Percentiles rank a stretch among this genome's conserved stretches.
phyloP scores from a whole-genome alignment of 2,797 vertebrate genomes.

The Onychomys torridus region DNA sequence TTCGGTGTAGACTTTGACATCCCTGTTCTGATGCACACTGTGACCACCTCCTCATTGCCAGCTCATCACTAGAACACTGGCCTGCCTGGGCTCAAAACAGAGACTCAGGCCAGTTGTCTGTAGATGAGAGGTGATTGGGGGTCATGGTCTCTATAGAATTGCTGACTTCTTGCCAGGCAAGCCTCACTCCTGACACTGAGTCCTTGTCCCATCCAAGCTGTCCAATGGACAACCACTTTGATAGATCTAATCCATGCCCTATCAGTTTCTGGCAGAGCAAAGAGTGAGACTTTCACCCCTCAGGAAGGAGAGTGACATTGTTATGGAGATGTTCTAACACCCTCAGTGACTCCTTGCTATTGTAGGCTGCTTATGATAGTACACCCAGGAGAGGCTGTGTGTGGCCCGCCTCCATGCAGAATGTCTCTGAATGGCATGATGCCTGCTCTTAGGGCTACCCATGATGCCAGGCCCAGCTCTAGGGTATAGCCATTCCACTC shows the following conservation, averaged over 20 bases:
- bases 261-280: not conserved
- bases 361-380: too few relatives aligned
- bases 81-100: not conserved
- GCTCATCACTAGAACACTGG: not conserved
- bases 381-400: accelerated
- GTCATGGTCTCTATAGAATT: accelerated
- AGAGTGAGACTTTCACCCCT: accelerated
- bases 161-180: accelerated
- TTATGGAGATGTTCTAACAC: accelerated
- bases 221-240: accelerated
- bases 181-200: accelerated
- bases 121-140: not conserved
- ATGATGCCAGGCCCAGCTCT: accelerated
- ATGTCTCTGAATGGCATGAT: not conserved
- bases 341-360: accelerated
- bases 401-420: accelerated
- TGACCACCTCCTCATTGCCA: not conserved
- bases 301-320: accelerated
- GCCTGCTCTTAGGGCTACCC: accelerated
- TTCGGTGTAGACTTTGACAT: accelerated
- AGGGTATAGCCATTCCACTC: not conserved
- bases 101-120: not conserved
- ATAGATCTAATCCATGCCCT: accelerated
- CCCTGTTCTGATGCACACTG: not conserved
- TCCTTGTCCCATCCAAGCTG: accelerated